Percentiles rank a stretch among this genome's conserved stretches.
Evolutionary conservation across 2,113 vertebrate species (phyloP).

Genomic region (Cettia cetti): DNA sequence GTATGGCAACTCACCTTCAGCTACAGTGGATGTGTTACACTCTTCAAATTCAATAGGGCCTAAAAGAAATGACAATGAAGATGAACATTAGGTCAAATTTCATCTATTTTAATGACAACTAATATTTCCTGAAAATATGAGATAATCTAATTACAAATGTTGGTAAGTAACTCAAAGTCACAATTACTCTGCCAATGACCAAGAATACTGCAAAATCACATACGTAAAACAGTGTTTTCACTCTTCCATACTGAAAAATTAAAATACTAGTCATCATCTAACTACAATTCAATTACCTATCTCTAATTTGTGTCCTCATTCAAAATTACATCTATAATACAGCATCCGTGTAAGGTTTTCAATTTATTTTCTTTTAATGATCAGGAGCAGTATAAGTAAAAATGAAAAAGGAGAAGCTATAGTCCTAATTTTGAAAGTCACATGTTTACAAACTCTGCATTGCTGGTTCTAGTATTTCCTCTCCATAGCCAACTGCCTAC

Average conservation of each 20-base stretch:
- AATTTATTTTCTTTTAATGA: neutral
- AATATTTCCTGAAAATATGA: neutral
- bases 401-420: neutral
- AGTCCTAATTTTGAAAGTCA: neutral
- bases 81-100: neutral
- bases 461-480: neutral
- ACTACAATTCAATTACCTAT: neutral
- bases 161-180: neutral
- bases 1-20: slow-evolving; percentile 81
- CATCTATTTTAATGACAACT: neutral
- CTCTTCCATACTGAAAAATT: neutral
- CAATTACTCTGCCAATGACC: neutral
- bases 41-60: slow-evolving; percentile 97
- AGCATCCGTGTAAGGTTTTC: neutral
- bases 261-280: neutral
- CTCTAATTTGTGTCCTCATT: neutral
- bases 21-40: slow-evolving; percentile 87
- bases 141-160: neutral
- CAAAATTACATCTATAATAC: neutral
- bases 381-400: neutral
- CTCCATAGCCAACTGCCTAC: neutral
- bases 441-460: neutral
- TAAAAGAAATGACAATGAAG: slow-evolving; percentile 27
- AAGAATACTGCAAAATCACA: neutral
- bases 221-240: neutral